phyloP scores from a whole-genome alignment of 1,140 invertebrate species.

The Aphelinus atriplicis region DNA sequence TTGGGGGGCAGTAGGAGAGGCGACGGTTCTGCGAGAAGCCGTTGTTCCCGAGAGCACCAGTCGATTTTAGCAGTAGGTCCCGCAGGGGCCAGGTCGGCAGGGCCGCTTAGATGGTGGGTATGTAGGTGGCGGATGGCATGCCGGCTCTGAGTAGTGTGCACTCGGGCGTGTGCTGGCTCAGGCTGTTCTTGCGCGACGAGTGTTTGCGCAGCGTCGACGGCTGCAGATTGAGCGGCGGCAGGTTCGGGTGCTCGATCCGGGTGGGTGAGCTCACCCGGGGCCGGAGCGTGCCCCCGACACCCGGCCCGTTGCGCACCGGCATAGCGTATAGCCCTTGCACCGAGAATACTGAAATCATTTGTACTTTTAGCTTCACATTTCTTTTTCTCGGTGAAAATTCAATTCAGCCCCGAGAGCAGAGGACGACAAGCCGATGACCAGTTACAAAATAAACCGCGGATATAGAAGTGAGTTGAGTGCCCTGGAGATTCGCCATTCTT shows the following conservation, averaged over 20 bases:
- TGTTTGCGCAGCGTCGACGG: slow-evolving; percentile 64
- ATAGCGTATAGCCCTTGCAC: slow-evolving; percentile 37
- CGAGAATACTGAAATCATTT: slow-evolving; percentile 26
- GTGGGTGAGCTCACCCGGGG: slow-evolving; percentile 80
- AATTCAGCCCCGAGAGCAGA: too few relatives aligned
- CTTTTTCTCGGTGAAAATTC: neutral
- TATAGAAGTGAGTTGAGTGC: too few relatives aligned
- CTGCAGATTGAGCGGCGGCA: slow-evolving; percentile 79
- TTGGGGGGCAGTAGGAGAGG: too few relatives aligned
- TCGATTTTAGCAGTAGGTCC: neutral
- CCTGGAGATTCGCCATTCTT: too few relatives aligned
- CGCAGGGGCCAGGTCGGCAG: neutral
- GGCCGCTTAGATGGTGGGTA: slow-evolving; percentile 57
- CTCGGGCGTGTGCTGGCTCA: slow-evolving; percentile 67
- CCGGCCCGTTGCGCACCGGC: slow-evolving; percentile 23
- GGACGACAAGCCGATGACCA: too few relatives aligned
- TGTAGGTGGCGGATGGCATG: slow-evolving; percentile 57
- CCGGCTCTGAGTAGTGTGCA: slow-evolving; percentile 60
- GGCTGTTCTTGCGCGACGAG: slow-evolving; percentile 64
- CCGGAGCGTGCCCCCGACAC: slow-evolving; percentile 51
- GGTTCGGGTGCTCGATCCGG: slow-evolving; percentile 81
- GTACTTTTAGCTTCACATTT: neutral
- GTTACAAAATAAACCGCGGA: too few relatives aligned
- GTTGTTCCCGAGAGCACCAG: too few relatives aligned
- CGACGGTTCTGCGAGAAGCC: too few relatives aligned